Percentiles rank a stretch among this genome's conserved stretches.
Conservation (phyloP, 2,797 vertebrate species). For the Zalophus californianus region DNA sequence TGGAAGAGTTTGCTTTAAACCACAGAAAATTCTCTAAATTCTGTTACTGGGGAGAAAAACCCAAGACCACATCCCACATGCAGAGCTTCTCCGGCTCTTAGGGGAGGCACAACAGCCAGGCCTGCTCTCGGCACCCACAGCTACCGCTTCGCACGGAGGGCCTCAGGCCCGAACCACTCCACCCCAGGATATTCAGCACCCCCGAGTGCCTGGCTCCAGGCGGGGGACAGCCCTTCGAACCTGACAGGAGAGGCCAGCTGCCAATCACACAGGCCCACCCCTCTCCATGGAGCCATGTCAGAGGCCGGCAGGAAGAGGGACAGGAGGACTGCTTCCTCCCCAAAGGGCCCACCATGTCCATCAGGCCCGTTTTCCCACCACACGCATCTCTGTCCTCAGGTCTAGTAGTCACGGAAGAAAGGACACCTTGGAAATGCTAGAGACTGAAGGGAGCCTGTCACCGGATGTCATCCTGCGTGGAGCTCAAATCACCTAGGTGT, state of each 20-base stretch:
- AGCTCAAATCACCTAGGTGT: neutral
- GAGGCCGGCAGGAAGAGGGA: neutral
- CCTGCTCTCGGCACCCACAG: neutral
- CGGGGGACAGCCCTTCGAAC: rapidly evolving
- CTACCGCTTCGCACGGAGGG: neutral
- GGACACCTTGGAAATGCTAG: neutral
- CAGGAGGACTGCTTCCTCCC: neutral
- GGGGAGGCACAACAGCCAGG: too few species aligned
- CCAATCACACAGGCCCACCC: neutral
- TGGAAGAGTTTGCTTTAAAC: neutral
- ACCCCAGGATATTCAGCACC: too few species aligned
- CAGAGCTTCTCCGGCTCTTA: neutral
- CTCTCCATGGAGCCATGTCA: neutral
- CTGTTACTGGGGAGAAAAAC: neutral
- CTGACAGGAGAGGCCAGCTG: neutral
- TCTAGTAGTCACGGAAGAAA: neutral
- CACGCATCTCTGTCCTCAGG: neutral
- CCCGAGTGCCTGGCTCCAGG: rapidly evolving
- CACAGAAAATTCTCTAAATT: neutral
- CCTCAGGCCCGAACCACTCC: neutral
- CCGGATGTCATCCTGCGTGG: neutral
- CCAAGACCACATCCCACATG: neutral
- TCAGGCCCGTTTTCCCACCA: neutral
- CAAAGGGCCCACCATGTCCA: neutral
- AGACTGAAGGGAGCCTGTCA: neutral